Percentiles rank a stretch among this genome's conserved stretches.
Evolutionary conservation across 2,113 vertebrate genomes (phyloP).

Genomic region (Thryonomys swinderianus): DNA sequence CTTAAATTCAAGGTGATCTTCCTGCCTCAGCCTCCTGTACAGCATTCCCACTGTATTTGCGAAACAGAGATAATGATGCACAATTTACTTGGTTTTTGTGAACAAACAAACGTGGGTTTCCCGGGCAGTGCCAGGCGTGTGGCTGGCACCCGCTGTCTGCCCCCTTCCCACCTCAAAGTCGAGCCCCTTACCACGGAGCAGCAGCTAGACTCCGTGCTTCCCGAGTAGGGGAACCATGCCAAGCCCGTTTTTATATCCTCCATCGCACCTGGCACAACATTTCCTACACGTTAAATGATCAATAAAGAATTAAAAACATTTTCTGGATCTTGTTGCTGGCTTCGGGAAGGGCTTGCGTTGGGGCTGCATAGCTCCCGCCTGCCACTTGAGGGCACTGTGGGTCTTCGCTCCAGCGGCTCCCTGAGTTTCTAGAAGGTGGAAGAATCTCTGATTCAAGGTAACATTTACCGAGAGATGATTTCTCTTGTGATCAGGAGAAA

Average conservation of each 20-base stretch:
- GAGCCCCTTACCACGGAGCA: accelerated
- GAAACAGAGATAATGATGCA: background rate
- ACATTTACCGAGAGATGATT: slow-evolving; percentile 62
- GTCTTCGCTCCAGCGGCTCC: background rate
- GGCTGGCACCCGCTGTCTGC: background rate
- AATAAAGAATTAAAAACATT: background rate
- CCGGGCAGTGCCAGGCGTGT: background rate
- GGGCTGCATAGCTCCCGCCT: background rate
- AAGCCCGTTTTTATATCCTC: background rate
- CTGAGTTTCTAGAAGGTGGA: slow-evolving; percentile 65
- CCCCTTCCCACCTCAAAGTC: accelerated
- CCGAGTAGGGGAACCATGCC: background rate
- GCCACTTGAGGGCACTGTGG: slow-evolving; percentile 67
- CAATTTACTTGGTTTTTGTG: background rate
- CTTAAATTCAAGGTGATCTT: background rate
- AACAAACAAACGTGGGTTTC: background rate
- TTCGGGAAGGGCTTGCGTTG: background rate
- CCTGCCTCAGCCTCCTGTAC: background rate
- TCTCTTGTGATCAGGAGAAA: slow-evolving; percentile 60
- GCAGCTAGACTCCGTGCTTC: background rate
- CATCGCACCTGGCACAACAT: slow-evolving; percentile 13
- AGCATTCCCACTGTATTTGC: too few relatives aligned
- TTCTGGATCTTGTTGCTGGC: background rate
- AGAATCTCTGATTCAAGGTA: slow-evolving; percentile 68
- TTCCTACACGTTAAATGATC: slow-evolving; percentile 40